phyloP scores from a whole-genome alignment of 2,113 vertebrate species.

The Laticauda colubrina region DNA sequence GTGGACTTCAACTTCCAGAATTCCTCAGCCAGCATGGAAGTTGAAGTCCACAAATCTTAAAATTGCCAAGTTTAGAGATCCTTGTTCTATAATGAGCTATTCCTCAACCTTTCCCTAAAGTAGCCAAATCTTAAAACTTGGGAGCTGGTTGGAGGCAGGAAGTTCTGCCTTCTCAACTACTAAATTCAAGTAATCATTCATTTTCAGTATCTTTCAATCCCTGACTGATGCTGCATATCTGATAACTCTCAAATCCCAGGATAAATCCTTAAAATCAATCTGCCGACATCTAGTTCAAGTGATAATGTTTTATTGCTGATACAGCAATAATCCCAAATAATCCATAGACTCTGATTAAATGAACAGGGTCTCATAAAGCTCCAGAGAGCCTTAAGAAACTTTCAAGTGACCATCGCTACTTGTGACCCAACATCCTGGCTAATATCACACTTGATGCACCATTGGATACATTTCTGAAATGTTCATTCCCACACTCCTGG shows the following conservation, averaged over 20 bases:
- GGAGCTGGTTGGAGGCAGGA: not conserved
- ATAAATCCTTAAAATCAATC: not conserved
- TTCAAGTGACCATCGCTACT: not conserved
- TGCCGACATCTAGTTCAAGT: not conserved
- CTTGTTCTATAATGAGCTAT: not conserved
- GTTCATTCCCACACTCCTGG: not conserved
- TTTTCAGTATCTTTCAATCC: not conserved
- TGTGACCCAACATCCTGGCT: not conserved
- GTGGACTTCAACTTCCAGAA: not conserved
- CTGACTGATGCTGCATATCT: not conserved
- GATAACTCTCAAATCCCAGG: not conserved
- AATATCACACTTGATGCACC: not conserved
- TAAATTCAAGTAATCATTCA: not conserved
- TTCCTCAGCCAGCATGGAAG: not conserved
- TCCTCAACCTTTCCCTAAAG: not conserved
- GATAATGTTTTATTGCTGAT: not conserved
- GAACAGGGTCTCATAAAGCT: not conserved
- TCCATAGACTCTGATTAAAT: not conserved
- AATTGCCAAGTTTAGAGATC: not conserved
- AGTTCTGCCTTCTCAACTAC: too few relatives aligned
- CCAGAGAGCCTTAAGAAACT: not conserved
- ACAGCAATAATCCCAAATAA: not conserved
- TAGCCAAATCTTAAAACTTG: not conserved
- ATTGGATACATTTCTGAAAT: not conserved
- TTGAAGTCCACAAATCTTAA: not conserved